phyloP scores from a whole-genome alignment of 2,797 vertebrate species.

The Macroramphosus scolopax region DNA sequence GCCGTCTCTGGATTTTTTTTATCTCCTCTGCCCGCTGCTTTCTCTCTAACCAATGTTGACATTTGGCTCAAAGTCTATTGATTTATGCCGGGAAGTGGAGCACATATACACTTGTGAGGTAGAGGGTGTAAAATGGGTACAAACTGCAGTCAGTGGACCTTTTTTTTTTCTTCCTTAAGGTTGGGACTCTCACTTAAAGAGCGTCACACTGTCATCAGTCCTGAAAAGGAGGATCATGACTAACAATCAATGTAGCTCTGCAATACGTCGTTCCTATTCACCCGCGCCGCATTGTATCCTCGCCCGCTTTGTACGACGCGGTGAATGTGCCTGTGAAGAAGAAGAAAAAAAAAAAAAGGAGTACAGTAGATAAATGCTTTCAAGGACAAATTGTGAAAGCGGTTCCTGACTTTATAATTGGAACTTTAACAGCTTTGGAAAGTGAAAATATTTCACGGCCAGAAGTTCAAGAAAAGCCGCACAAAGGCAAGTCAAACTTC shows the following conservation, averaged over 20 bases:
- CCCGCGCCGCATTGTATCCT: background rate
- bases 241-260: conserved; percentile 12
- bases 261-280: conserved; percentile 16
- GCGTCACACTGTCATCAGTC: conserved; percentile 5
- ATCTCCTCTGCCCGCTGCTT: conserved; percentile 42
- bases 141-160: conserved; percentile 21
- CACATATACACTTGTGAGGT: conserved; percentile 27
- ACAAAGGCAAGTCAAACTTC: conserved; percentile 1
- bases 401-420: conserved; percentile 12
- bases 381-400: conserved; percentile 29
- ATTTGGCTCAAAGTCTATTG: conserved; percentile 71
- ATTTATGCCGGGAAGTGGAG: conserved; percentile 49
- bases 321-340: conserved; percentile 1
- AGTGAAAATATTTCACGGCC: conserved; percentile 37
- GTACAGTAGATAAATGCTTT: conserved; percentile 20
- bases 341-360: background rate
- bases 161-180: too few relatives aligned
- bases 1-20: conserved; percentile 43
- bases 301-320: background rate
- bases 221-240: conserved; percentile 12
- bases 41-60: conserved; percentile 64
- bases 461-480: conserved; percentile 19
- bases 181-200: conserved; percentile 20
- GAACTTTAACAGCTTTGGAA: conserved; percentile 35
- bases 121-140: conserved; percentile 31